These are phyloP conservation scores for Cremastinae sp. DNA, from an alignment of 2,888 invertebrate genomes.

Conservation along the genomic window DNA sequence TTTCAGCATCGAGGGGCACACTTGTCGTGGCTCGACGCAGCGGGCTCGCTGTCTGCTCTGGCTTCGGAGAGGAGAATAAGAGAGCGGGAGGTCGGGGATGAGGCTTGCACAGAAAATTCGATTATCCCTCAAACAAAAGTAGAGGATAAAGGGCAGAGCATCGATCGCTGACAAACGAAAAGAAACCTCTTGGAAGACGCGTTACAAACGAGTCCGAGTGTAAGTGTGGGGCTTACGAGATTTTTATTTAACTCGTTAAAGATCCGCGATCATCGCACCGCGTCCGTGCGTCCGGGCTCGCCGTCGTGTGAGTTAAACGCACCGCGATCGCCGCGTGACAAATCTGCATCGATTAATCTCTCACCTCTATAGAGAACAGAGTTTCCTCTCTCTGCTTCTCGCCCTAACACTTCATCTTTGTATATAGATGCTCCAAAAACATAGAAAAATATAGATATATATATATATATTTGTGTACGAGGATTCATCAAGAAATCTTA, in stretches of 20 bases:
- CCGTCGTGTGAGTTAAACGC: slow-evolving; percentile 51
- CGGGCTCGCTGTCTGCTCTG: neutral
- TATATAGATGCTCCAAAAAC: too few relatives aligned
- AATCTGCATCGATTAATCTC: slow-evolving; percentile 75
- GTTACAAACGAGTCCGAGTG: too few relatives aligned
- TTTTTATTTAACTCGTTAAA: slow-evolving; percentile 14
- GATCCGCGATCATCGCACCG: too few relatives aligned
- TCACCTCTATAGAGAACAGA: slow-evolving; percentile 42
- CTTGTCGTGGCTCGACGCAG: neutral
- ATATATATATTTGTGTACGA: too few relatives aligned
- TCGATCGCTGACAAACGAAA: slow-evolving; percentile 14
- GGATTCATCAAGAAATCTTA: too few relatives aligned
- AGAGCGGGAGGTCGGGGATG: too few relatives aligned
- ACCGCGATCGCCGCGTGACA: slow-evolving; percentile 72
- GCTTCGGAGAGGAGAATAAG: neutral
- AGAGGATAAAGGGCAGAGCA: slow-evolving; percentile 20
- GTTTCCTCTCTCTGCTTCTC: neutral
- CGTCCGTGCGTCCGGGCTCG: too few relatives aligned
- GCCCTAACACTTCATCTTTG: too few relatives aligned
- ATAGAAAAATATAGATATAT: too few relatives aligned
- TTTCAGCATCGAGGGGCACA: neutral
- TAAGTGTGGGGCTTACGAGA: neutral
- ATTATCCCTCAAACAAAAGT: neutral
- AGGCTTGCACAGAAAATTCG: neutral
- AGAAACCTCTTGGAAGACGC: too few relatives aligned